A percentile compares a stretch with the other conserved stretches of the same genome.
Evolutionary conservation across 2,888 invertebrate genomes (phyloP).

Genomic region (Sphaerophoria taeniata): DNA sequence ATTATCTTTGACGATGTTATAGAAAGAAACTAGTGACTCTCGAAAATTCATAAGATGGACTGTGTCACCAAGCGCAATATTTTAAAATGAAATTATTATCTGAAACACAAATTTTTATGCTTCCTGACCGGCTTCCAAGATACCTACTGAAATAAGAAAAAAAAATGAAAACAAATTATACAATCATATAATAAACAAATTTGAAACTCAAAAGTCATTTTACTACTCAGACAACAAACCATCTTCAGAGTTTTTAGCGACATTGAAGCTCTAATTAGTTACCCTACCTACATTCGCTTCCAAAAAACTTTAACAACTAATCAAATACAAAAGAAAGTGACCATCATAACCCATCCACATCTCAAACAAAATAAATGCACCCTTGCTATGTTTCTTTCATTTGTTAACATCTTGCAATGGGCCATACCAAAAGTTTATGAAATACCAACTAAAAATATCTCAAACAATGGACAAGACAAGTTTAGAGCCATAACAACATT

Average conservation of each 20-base stretch:
- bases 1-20: too few relatives aligned
- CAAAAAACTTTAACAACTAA: not conserved
- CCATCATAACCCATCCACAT: conserved; percentile 17
- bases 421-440: conserved; percentile 20
- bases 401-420: not conserved
- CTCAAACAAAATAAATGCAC: conserved; percentile 54
- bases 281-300: conserved; percentile 23
- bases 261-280: conserved; percentile 45
- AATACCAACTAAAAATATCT: not conserved
- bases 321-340: conserved; percentile 16
- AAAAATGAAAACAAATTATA: too few relatives aligned
- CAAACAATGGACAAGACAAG: conserved; percentile 22
- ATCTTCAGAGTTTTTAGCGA: not conserved
- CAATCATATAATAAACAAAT: too few relatives aligned
- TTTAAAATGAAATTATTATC: too few relatives aligned
- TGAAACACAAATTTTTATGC: too few relatives aligned
- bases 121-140: too few relatives aligned
- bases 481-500: conserved; percentile 27
- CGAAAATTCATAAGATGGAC: too few relatives aligned
- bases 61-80: too few relatives aligned
- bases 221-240: not conserved
- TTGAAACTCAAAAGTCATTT: too few relatives aligned
- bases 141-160: too few relatives aligned
- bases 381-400: conserved; percentile 50
- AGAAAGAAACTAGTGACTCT: too few relatives aligned